A percentile compares a stretch with the other conserved stretches of the same genome.
Evolutionary conservation across 2,113 vertebrate genomes (phyloP).

Genomic region (Triplophysa tibetana): DNA sequence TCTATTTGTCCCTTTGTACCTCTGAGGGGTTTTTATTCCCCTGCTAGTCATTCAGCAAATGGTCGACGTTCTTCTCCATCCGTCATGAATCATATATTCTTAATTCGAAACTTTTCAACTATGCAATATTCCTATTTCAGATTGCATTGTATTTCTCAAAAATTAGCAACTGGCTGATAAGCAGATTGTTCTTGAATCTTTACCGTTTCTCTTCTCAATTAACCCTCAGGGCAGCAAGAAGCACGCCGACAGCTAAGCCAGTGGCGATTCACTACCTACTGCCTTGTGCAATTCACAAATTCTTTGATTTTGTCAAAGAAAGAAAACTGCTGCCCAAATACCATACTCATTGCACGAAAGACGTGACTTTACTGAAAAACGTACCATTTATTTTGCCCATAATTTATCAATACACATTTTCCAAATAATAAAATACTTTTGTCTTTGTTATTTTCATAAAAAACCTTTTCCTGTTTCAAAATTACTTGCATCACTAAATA

Average conservation of each 20-base stretch:
- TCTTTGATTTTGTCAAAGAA: too few species aligned
- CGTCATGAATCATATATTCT: slow-evolving; percentile 38
- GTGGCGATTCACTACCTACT: too few species aligned
- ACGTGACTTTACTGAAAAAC: too few species aligned
- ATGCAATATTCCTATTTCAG: background rate
- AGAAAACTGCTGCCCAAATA: too few species aligned
- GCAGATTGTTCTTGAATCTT: slow-evolving; percentile 23
- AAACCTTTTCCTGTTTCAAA: too few species aligned
- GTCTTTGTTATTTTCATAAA: too few species aligned
- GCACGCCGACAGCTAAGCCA: slow-evolving; percentile 27
- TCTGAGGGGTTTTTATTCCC: background rate
- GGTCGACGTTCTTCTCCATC: slow-evolving; percentile 5
- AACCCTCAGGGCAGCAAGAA: slow-evolving; percentile 54
- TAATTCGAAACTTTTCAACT: slow-evolving; percentile 22
- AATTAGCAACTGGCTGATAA: slow-evolving; percentile 39
- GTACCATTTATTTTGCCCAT: too few species aligned
- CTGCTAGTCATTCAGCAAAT: slow-evolving; percentile 2
- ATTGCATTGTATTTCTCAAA: slow-evolving; percentile 18
- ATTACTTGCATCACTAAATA: too few species aligned
- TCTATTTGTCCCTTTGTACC: slow-evolving; percentile 12
- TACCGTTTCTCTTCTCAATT: slow-evolving; percentile 59
- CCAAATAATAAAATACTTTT: too few species aligned
- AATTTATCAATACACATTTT: too few species aligned
- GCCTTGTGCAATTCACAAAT: too few species aligned
- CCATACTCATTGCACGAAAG: too few species aligned